phyloP scores from a whole-genome alignment of 2,888 invertebrate genomes.

The Eilema griseolum region DNA sequence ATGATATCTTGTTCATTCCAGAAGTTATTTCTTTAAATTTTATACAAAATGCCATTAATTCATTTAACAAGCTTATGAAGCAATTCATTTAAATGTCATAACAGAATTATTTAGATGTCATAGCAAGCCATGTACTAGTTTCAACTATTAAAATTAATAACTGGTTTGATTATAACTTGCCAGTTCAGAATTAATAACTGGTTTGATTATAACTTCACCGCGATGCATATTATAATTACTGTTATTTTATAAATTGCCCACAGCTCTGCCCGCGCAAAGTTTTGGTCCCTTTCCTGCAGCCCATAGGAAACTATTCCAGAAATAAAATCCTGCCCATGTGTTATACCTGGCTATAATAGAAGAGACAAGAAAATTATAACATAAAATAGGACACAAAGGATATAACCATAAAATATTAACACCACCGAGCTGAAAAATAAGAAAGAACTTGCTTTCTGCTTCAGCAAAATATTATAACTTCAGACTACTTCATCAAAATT shows the following conservation, averaged over 20 bases:
- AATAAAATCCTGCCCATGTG: too few species aligned
- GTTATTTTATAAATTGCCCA: neutral
- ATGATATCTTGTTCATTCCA: neutral
- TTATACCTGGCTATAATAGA: too few species aligned
- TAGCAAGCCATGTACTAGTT: neutral
- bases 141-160: neutral
- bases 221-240: neutral
- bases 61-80: neutral
- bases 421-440: neutral
- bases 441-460: slow-evolving; percentile 3
- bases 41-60: neutral
- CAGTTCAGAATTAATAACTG: neutral
- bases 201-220: neutral
- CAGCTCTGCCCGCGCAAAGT: too few species aligned
- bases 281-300: too few species aligned
- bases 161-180: neutral
- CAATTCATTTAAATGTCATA: slow-evolving; percentile 1
- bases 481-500: slow-evolving; percentile 29
- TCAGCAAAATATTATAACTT: slow-evolving; percentile 21
- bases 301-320: too few species aligned
- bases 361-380: too few species aligned
- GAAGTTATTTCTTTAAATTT: neutral
- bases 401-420: neutral
- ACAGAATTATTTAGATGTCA: neutral
- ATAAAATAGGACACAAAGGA: too few species aligned